Evolutionary conservation across 2,888 invertebrate species (phyloP), one percentile per base, ranked within the genome.

Genomic region (Dicycla oo): DNA sequence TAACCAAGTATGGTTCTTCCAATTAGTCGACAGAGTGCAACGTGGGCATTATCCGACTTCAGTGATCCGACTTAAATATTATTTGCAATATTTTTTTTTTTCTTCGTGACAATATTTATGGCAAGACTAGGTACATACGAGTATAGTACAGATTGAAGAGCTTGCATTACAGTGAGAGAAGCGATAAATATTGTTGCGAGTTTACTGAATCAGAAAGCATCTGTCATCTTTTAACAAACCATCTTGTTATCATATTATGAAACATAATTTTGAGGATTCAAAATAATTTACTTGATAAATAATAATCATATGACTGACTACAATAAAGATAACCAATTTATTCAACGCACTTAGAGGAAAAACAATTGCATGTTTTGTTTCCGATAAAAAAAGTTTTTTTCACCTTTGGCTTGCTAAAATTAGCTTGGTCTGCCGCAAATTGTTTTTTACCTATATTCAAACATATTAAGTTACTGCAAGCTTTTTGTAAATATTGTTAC

Each of bases 351-450:
- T 38, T 38, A 4, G 5, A 30, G 23, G 18, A 57, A 70, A 73
- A 71, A 51, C 18, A 26, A 45, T 20, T 71, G 73, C 73, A 60
- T 73, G 26, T 73, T 71, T 73, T 73, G 20, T 18, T 43, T 58
- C 20, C n/a, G 73, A 60, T 71, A 60, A 58, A 70, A n/a, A 20
- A 38, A 26, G 40, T 45, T 49, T 34, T 20, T 54, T 57, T 54
- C 34, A 45, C 20, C 5, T 20, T 34, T 30, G 49, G 13, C 51
- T 13, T 1, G 51, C 23, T 51, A 51, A 51, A 51, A 15, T 51
- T 51, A 15, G 51, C 13, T 15, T 51, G 2, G 13, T 2, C 51
- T 51, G 13, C 7, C 23, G 51, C 23, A 51, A 49, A 34, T 34
- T 34, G 34, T 34, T 34, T 34, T 34, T 0, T 34, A 4, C 3